Percentiles rank a stretch among this genome's conserved stretches.
Evolutionary conservation across 2,113 vertebrate genomes (phyloP).

Genomic region (Empidonax alnorum): DNA sequence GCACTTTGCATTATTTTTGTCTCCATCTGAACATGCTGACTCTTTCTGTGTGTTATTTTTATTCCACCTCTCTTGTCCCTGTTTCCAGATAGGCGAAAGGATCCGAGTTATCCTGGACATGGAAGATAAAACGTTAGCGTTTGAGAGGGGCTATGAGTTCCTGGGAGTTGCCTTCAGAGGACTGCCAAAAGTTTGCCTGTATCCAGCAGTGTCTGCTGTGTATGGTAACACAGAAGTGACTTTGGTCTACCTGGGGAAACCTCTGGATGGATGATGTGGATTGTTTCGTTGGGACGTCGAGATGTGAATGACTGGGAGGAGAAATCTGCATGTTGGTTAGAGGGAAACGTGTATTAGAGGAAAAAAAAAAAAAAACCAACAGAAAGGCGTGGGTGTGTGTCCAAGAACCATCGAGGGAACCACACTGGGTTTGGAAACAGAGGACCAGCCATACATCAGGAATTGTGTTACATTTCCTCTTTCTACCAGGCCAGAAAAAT

Average conservation of each 20-base stretch:
- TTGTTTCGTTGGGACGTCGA: conserved; percentile 24
- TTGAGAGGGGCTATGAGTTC: conserved; percentile 98
- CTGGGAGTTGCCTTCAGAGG: conserved; percentile 96
- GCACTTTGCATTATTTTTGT: not conserved
- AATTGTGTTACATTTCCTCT: conserved; percentile 69
- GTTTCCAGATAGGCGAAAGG: conserved; percentile 94
- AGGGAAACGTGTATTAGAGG: conserved; percentile 68
- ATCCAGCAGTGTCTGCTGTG: conserved; percentile 97
- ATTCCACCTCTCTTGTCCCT: not conserved
- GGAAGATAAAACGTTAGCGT: conserved; percentile 98
- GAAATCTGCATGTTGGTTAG: conserved; percentile 74
- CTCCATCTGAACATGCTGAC: not conserved
- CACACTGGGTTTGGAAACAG: conserved; percentile 32
- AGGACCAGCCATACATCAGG: conserved; percentile 70
- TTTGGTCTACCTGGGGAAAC: conserved; percentile 98
- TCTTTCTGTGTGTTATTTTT: not conserved
- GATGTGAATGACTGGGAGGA: conserved; percentile 61
- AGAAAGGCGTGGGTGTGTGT: conserved; percentile 41
- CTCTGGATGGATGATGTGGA: conserved; percentile 89
- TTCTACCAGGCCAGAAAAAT: conserved; percentile 75
- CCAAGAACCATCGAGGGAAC: conserved; percentile 64
- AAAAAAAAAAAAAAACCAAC: not conserved
- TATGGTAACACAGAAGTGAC: conserved; percentile 99
- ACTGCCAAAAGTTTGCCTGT: conserved; percentile 94
- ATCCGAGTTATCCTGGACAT: conserved; percentile 99